Evolutionary conservation across 2,113 vertebrate genomes (phyloP), one percentile per base, ranked within the genome.

Genomic region (Serranochromis macrocephalus): DNA sequence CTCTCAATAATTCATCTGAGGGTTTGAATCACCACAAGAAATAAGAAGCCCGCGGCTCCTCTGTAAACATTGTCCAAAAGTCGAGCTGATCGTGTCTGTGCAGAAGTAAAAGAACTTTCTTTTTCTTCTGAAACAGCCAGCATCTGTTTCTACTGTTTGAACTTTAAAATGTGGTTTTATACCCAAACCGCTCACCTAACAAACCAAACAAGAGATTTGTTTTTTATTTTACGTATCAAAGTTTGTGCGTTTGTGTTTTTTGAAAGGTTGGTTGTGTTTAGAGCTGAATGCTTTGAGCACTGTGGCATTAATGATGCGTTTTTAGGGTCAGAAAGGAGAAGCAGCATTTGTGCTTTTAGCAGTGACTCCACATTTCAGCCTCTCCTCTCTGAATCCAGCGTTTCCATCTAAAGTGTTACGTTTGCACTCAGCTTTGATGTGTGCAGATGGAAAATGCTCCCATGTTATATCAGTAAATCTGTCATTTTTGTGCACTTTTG

Each of bases 341-440:
- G 71, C 42, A 47, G 71, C 42, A n/a, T 79, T 53, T 79, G 47
- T 21, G 75, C 47, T 79, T 79, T 36, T 2, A 54, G 75, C 75
- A 36, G 19, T 1, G 47, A 16, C 29, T 14, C 29, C 26, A 33
- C 73, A 1, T 13, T 53, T 79, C 42, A 79, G 26, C 47, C 10
- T 31, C 24, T 31, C 31, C 3, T 51, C 24, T 36, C 29, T 36
- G 47, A 21, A 45, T 16, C 12, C 38, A 80, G 49, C 4, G 2
- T 36, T 53, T 54, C 11, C 31, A 9, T 9, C 75, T 9, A 53
- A 21, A 36, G 75, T 9, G 47, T 33, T 31, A 33, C 26, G 1
- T 47, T 29, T 45, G 68, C 21, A 45, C n/a, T 29, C 40, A 1
- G 9, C 42, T 3, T 75, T 4, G 24, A 75, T 29, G 24, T 29